Evolutionary conservation across 2,113 vertebrate genomes (phyloP), one percentile per base, ranked within the genome.

Genomic region (Strigops habroptila): DNA sequence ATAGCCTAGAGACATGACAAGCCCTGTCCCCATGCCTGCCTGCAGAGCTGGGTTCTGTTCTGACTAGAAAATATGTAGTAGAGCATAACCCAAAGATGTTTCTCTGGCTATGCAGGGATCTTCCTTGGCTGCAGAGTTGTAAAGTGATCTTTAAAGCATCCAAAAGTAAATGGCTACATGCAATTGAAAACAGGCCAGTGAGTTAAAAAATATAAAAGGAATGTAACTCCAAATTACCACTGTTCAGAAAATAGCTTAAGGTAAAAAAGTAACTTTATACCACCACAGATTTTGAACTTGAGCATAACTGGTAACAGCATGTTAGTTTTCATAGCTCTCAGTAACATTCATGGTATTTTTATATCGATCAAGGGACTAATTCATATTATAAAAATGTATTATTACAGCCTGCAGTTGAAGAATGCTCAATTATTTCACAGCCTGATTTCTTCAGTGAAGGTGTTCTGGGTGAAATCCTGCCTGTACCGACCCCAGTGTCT

Each of bases 1-100:
- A 11, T 14, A 25, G 27, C 30, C 33, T 60, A 31, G 39, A 71
- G 65, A 59, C 1, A 39, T 0, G 0, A 59, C 51, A 65, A 57
- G 12, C 52, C 62, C 78, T 57, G 25, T n/a, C 27, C 57, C 69
- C 15, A 23, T 7, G 28, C 30, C 28, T 86, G 74, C 60, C 60
- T 49, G 35, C 51, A 68, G 39, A n/a, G 19, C 22, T 64, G 11
- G 23, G 6, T 48, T 27, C 52, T 57, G 13, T 77, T 27, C 27
- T 37, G 43, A 28, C 37, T 30, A 82, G 67, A 69, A 91, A 89
- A 59, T 18, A 62, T 0, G 8, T 23, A 65, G 12, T 22, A 17
- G 14, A 67, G 4, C 28, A 63, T 44, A 76, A 90, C 17, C 10
- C 43, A 68, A n/a, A 46, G 21, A 33, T 28, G 4, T 51, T 88